A percentile compares a stretch with the other conserved stretches of the same genome.
Conservation (phyloP, 2,797 vertebrate genomes). For the Caiman crocodilus region DNA sequence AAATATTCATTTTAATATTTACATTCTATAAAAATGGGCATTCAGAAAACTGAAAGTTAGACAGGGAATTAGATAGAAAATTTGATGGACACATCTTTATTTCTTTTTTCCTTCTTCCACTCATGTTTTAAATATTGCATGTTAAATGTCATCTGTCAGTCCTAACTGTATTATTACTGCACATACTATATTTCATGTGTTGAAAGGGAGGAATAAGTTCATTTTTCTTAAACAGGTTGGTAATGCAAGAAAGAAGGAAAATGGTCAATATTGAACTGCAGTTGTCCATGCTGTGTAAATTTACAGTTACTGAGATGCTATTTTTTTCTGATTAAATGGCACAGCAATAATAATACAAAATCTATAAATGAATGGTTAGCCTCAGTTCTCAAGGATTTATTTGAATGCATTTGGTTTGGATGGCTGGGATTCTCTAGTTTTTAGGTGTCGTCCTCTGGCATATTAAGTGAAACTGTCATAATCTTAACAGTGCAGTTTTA, state of each 20-base stretch:
- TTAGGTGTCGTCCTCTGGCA: slow-evolving; percentile 46
- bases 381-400: neutral
- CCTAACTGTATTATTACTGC: neutral
- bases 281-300: neutral
- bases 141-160: neutral
- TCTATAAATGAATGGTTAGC: neutral
- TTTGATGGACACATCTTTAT: neutral
- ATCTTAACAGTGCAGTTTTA: slow-evolving; percentile 41
- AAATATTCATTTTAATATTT: neutral
- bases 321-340: neutral
- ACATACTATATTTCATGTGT: neutral
- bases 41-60: neutral
- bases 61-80: neutral
- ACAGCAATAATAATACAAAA: neutral
- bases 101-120: neutral
- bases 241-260: neutral
- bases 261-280: neutral
- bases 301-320: neutral
- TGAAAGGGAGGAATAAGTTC: neutral
- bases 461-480: slow-evolving; percentile 52
- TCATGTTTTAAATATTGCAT: neutral
- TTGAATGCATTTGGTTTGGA: slow-evolving; percentile 16
- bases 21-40: neutral
- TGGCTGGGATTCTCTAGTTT: slow-evolving; percentile 16
- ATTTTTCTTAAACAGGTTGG: neutral